Evolutionary conservation across 1,140 invertebrate species (phyloP).

Genomic region (Mercenaria mercenaria): DNA sequence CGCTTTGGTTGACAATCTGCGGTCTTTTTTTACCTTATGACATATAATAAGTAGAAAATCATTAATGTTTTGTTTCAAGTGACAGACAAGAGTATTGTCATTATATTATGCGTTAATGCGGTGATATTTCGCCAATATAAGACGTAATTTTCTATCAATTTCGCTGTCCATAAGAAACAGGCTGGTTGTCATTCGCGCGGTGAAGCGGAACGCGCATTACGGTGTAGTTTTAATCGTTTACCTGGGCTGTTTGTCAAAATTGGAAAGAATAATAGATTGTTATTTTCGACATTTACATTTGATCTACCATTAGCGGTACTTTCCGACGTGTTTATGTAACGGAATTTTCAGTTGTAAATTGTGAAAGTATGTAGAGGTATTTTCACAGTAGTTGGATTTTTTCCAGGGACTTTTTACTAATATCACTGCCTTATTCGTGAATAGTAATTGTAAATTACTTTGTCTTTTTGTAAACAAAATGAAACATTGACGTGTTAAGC

Average conservation of each 20-base stretch:
- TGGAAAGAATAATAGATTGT: conserved; percentile 18
- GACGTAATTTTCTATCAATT: conserved; percentile 26
- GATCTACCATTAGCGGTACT: background rate
- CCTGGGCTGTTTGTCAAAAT: conserved; percentile 14
- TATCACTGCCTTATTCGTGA: background rate
- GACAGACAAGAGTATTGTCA: background rate
- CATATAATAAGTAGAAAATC: conserved; percentile 3
- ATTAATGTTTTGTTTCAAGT: conserved; percentile 16
- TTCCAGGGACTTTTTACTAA: background rate
- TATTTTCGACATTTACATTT: conserved; percentile 2
- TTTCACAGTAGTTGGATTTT: background rate
- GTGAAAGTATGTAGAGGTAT: background rate
- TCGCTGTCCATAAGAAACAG: background rate
- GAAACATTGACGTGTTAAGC: background rate
- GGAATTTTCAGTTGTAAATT: background rate
- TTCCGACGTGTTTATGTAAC: conserved; percentile 6
- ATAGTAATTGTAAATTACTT: background rate
- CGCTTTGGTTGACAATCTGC: no score
- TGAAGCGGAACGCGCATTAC: background rate
- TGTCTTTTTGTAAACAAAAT: no score
- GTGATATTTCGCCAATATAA: background rate
- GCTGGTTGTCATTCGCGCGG: background rate
- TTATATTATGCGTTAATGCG: background rate
- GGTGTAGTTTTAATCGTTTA: conserved; percentile 6
- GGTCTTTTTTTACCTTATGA: background rate